Conservation (phyloP, 1,140 invertebrate species). For the Sarcophaga peregrina region DNA sequence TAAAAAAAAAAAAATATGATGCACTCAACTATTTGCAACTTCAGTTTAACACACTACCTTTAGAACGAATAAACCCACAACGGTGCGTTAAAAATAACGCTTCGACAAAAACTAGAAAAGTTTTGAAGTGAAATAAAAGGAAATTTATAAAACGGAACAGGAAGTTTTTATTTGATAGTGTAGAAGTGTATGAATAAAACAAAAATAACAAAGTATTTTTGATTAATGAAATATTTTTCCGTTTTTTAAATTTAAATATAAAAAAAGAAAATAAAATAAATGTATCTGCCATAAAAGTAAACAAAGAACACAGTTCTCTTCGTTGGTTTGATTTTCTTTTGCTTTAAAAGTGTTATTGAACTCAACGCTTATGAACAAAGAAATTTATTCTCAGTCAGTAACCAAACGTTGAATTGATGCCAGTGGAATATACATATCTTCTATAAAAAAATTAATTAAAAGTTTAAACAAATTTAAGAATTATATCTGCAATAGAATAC, state of each 20-base stretch:
- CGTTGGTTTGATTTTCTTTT: neutral
- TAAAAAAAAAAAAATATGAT: neutral
- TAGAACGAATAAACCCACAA: neutral
- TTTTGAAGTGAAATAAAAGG: neutral
- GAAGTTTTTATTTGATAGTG: neutral
- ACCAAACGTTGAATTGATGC: too few relatives aligned
- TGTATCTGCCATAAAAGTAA: neutral
- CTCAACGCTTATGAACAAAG: neutral
- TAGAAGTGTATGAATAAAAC: neutral
- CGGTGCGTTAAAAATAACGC: neutral
- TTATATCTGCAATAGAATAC: neutral
- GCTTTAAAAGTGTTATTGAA: conserved; percentile 31
- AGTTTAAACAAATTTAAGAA: too few relatives aligned
- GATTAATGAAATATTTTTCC: neutral
- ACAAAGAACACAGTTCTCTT: neutral
- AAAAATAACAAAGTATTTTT: neutral
- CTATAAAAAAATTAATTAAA: too few relatives aligned
- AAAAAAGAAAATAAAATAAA: neutral
- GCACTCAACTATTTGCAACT: conserved; percentile 33
- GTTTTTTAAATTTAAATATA: neutral
- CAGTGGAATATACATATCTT: too few relatives aligned
- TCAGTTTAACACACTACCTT: conserved; percentile 23
- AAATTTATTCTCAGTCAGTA: neutral
- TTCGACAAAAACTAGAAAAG: neutral
- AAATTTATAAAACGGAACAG: conserved; percentile 14